These are phyloP conservation scores for Atrichornis clamosus DNA, from an alignment of 2,113 vertebrate genomes.

Conservation along the genomic window DNA sequence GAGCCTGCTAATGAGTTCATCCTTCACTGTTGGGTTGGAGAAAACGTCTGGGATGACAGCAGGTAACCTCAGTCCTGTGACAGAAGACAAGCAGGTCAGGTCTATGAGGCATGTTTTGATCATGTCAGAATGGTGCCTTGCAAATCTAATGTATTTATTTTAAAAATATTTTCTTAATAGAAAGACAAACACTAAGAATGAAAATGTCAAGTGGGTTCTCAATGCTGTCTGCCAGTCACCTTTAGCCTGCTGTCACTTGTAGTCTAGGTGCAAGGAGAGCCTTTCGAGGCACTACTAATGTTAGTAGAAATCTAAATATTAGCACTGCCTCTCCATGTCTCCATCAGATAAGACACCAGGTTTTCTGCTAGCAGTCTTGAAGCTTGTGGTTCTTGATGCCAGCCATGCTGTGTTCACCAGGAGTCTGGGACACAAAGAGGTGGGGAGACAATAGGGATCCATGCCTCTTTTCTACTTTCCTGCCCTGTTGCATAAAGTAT, in stretches of 20 bases:
- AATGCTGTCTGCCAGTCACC: background rate
- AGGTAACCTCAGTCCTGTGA: background rate
- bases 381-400: background rate
- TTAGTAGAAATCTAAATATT: slow-evolving; percentile 49
- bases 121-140: background rate
- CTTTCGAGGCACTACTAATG: slow-evolving; percentile 1
- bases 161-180: background rate
- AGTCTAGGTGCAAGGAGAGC: background rate
- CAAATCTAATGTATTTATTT: background rate
- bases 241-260: background rate
- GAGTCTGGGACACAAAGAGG: background rate
- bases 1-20: background rate
- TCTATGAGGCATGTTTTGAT: background rate
- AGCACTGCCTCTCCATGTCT: background rate
- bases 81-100: background rate
- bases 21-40: background rate
- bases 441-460: background rate
- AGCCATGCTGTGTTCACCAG: background rate
- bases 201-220: slow-evolving; percentile 34
- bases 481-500: background rate
- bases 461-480: background rate
- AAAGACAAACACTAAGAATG: slow-evolving; percentile 14
- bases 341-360: background rate
- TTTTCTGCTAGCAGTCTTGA: background rate
- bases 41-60: background rate